Evolutionary conservation across 1,140 invertebrate species (phyloP), one percentile per base, ranked within the genome.

Genomic region (Pseudomyrmex dendroicus): DNA sequence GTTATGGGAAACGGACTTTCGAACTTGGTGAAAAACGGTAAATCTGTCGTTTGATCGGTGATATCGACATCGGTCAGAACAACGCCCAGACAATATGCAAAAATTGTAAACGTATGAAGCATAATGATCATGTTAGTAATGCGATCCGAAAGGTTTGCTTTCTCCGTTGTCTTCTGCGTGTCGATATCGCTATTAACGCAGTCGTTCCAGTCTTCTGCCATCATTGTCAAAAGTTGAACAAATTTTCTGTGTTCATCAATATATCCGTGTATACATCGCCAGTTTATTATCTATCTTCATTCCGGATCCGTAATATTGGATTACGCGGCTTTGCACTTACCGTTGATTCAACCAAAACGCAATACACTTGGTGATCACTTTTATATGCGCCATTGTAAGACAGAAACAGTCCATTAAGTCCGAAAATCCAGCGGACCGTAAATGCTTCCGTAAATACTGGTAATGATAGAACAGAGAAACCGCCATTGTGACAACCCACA

Each of bases 301-400:
- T 35, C 35, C 35, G 5, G 5, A 35, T 35, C 5, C 5, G 9
- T 13, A 61, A 62, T 48, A 4, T 46, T 15, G 15, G 35, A 61
- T 73, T 73, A 46, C 4, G 2, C 20, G 8, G 8, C 12, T 35
- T 17, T 2, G 17, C 35, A 76, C 59, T 74, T 64, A 76, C 73
- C n/a, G 46, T 12, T 76, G 22, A 35, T 77, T 77, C 2, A 64
- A 67, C 62, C 74, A 77, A 67, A 77, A 77, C 50, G 54, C 17
- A 1, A 67, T 10, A 1, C 62, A 77, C 4, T 77, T 77, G 10
- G 67, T 12, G 7, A 77, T 20, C n/a, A 77, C 63, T 77, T 77
- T 77, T 2, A 20, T 10, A 46, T 56, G 12, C n/a, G 48, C 48
- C 15, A 77, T 12, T 1, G 56, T 63, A 2, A 10, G 17, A 17